Evolutionary conservation across 2,888 invertebrate genomes (phyloP).

Genomic region (Drosophila austrosaltans): DNA sequence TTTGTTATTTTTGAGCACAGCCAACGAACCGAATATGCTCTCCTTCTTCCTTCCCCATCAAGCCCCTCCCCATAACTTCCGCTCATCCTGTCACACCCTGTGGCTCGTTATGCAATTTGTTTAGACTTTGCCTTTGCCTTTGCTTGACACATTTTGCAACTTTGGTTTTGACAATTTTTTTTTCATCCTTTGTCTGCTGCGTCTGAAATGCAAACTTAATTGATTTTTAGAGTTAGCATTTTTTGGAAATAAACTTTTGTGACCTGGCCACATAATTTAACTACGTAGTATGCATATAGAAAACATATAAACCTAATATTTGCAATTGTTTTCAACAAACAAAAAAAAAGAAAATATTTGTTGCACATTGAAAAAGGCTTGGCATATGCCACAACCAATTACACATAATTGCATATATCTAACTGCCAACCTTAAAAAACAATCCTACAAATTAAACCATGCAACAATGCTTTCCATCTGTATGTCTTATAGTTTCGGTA

Average conservation of each 20-base stretch:
- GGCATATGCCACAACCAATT: slow-evolving; percentile 37
- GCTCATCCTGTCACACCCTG: slow-evolving; percentile 34
- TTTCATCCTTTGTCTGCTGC: neutral
- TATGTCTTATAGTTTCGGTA: too few relatives aligned
- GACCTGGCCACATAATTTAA: slow-evolving; percentile 40
- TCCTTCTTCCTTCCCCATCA: neutral
- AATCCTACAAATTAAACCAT: slow-evolving; percentile 8
- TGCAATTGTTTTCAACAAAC: slow-evolving; percentile 37
- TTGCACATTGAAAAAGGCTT: slow-evolving; percentile 42
- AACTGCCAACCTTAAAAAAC: slow-evolving; percentile 25
- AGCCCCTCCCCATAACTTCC: neutral
- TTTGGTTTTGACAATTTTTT: slow-evolving; percentile 26
- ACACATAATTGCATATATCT: slow-evolving; percentile 38
- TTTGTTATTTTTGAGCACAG: slow-evolving; percentile 65
- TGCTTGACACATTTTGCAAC: slow-evolving; percentile 32
- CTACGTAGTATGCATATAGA: too few relatives aligned
- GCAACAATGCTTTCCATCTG: slow-evolving; percentile 2
- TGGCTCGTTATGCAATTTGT: slow-evolving; percentile 48
- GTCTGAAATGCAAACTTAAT: slow-evolving; percentile 38
- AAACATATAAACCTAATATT: slow-evolving; percentile 30
- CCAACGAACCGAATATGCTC: slow-evolving; percentile 57
- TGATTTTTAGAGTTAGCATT: slow-evolving; percentile 45
- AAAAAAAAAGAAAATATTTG: slow-evolving; percentile 54
- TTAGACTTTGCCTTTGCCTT: slow-evolving; percentile 23
- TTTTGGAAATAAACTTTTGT: slow-evolving; percentile 25